Conservation (phyloP, 2,113 vertebrate species). For the Rhabdornis inornatus region DNA sequence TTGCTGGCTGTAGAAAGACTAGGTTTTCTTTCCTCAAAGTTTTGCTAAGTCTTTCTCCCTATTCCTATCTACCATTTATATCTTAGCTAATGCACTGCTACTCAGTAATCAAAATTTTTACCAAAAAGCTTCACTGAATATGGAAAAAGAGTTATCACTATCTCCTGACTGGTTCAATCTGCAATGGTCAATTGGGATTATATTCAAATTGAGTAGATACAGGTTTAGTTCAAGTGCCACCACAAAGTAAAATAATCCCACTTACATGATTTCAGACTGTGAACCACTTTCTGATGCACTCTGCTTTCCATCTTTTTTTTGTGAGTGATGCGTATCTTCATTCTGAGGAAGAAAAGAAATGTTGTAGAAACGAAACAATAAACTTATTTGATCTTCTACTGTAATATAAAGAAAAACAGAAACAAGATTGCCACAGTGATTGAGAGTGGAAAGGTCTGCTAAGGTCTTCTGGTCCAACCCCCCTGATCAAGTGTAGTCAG, state of each 20-base stretch:
- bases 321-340: not conserved
- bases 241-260: not conserved
- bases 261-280: slow-evolving; percentile 61
- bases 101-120: not conserved
- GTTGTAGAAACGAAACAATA: not conserved
- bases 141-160: not conserved
- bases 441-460: not conserved
- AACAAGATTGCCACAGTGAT: not conserved
- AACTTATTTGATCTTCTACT: not conserved
- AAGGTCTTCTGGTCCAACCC: not conserved
- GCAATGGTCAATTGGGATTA: not conserved
- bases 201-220: not conserved
- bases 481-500: not conserved
- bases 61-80: not conserved
- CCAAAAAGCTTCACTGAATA: not conserved
- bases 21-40: not conserved
- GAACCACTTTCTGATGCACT: not conserved
- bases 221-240: not conserved
- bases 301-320: not conserved
- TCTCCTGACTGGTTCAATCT: not conserved
- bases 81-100: not conserved
- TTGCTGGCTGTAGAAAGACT: not conserved
- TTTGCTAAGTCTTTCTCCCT: not conserved
- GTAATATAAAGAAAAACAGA: not conserved
- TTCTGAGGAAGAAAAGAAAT: not conserved